Base-by-base conservation (phyloP, 2,797 vertebrate species). In the Characodon lateralis region DNA sequence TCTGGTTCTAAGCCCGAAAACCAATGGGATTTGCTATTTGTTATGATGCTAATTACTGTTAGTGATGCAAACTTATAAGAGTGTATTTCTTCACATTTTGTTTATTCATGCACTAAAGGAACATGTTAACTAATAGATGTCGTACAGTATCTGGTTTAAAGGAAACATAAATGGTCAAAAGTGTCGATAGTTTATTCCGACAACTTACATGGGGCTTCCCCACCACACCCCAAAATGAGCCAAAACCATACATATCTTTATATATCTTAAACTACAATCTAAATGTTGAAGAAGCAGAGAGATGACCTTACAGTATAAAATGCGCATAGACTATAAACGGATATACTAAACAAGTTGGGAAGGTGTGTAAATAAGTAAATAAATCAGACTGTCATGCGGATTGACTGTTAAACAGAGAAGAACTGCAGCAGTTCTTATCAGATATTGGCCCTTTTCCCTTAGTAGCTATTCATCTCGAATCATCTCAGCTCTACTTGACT, bases 331-430 rank as follows among this genome's bases (percentile, higher is more conserved):
- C 7, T 59, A 14, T 28, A 8, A 6, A 5, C n/a, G 1, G 13
- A 59, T 28, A 66, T 66, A 22, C 18, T 24, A 43, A 43, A 13
- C 5, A 69, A 41, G 24, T 18, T 3, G 24, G 13, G 14, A 69
- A 69, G 43, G 6, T 48, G 6, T 46, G 48, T 24, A 24, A 69
- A 46, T 41, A 7, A 41, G 22, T 22, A 55, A 14, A 55, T 12
- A 55, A 12, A 5, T 39, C n/a, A 12, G 28, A 56, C 4, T 20
- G 26, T 12, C 2, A 51, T 53, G 9, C 1, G 41, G 77, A 70
- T 12, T 74, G 18, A 73, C 77, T 72, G 59, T 41, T 80, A 61
- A 73, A 79, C n/a, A 77, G 59, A 79, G 82, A 80, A n/a, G 39
- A 55, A 71, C 59, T 77, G 26, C 46, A 63, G 77, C 80, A 35